Evolutionary conservation across 2,113 vertebrate genomes (phyloP), one percentile per base, ranked within the genome.

Genomic region (Python bivittatus): DNA sequence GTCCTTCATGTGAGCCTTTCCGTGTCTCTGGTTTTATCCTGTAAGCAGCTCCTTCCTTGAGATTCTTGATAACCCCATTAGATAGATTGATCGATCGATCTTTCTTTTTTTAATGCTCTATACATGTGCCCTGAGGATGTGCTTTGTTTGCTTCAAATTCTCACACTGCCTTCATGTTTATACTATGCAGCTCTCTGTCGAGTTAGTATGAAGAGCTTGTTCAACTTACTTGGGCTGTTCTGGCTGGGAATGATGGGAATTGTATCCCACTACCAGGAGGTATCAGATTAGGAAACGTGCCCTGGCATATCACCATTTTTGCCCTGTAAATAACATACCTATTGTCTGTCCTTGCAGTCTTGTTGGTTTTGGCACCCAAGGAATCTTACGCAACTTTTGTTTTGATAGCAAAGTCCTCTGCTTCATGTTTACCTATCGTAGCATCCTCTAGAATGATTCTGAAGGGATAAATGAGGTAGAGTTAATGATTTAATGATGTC

Each of bases 401-500:
- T 79, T 68, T 54, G 7, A 54, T 84, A 42, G 44, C 54, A 92
- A 92, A 92, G 91, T 92, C 68, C 56, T 20, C 48, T 13, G 6
- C 48, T 52, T 42, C 52, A 25, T 86, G 57, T 91, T 91, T 85
- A 58, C 53, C 10, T 8, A 15, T 33, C 15, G 9, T 29, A 60
- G 53, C 20, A 15, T 83, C 25, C 91, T 17, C 33, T 48, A 25
- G 72, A 83, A n/a, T 90, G 42, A 0, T 79, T 79, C 38, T 79
- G 48, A 22, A 42, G n/a, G 68, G 68, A 79, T 15, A 79, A 2
- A 79, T n/a, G 0, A 38, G 33, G 2, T 6, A 5, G 11, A 10
- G 87, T 89, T 84, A 84, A 92, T 92, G 11, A 89, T 92, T 92
- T 57, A 48, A 79, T 79, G 38, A 79, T 79, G 72, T 53, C 84